Evolutionary conservation across 1,140 invertebrate species (phyloP).

Genomic region (Zaprionus africanus): DNA sequence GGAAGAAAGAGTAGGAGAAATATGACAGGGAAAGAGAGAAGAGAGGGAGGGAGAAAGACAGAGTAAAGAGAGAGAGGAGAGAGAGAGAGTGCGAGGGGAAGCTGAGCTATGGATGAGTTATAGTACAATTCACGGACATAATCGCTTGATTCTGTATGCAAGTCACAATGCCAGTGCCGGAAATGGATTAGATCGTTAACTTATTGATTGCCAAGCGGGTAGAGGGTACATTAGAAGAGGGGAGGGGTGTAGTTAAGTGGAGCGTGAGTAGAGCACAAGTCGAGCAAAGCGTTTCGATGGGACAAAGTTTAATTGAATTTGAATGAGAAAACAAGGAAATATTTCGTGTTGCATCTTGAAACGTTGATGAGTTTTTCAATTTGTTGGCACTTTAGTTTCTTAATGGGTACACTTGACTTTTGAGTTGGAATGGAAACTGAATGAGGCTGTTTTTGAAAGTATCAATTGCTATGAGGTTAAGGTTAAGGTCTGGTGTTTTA

Average conservation of each 20-base stretch:
- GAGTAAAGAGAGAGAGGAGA: neutral
- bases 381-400: neutral
- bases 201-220: constrained; percentile 54
- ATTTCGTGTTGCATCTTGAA: neutral
- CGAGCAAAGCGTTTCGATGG: neutral
- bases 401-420: neutral
- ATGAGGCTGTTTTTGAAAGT: neutral
- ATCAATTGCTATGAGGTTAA: neutral
- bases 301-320: constrained; percentile 6
- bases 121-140: neutral
- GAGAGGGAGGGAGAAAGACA: neutral
- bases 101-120: neutral
- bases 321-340: neutral
- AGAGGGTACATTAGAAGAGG: no score
- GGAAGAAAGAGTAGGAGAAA: no score
- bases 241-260: neutral
- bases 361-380: constrained; percentile 5
- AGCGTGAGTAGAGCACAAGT: neutral
- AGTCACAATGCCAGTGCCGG: constrained; percentile 44
- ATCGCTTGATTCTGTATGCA: constrained; percentile 35
- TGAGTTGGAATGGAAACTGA: neutral
- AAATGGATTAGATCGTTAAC: constrained; percentile 53
- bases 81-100: neutral
- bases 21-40: no score
- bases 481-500: neutral